These are phyloP conservation scores for Opisthograptis luteolata DNA, from an alignment of 2,888 invertebrate species.

Conservation along the genomic window DNA sequence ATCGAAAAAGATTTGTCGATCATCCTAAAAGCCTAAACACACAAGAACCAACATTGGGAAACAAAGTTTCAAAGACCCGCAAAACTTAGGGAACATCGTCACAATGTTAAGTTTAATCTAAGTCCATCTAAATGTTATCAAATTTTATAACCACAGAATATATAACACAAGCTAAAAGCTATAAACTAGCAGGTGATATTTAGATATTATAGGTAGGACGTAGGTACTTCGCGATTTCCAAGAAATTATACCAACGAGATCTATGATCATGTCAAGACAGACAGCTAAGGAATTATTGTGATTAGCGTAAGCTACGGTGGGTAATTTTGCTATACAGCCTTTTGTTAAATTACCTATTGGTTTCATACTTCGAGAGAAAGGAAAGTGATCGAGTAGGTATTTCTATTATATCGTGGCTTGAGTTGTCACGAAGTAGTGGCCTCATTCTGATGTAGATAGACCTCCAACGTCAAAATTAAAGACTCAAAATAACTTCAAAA, in stretches of 20 bases:
- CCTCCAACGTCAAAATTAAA: constrained; percentile 7
- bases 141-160: not conserved
- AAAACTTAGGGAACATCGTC: no score
- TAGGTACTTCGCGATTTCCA: constrained; percentile 1
- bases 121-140: not conserved
- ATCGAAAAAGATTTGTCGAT: not conserved
- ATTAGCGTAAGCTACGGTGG: constrained; percentile 5
- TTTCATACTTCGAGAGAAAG: constrained; percentile 44
- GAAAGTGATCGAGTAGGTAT: constrained; percentile 44
- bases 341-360: constrained; percentile 24
- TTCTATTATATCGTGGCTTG: constrained; percentile 43
- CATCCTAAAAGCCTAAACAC: not conserved
- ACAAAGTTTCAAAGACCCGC: no score
- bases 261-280: constrained; percentile 7
- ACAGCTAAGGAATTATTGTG: constrained; percentile 20
- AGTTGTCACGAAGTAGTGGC: constrained; percentile 46
- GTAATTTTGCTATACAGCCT: constrained; percentile 7
- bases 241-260: constrained; percentile 11
- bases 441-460: constrained; percentile 42
- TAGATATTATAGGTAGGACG: no score
- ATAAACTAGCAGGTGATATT: constrained; percentile 3
- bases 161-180: not conserved
- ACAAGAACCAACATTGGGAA: no score
- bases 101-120: no score
- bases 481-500: constrained; percentile 15